Evolutionary conservation across 2,888 invertebrate species (phyloP).

Genomic region (Hydrotaea cyrtoneurina): DNA sequence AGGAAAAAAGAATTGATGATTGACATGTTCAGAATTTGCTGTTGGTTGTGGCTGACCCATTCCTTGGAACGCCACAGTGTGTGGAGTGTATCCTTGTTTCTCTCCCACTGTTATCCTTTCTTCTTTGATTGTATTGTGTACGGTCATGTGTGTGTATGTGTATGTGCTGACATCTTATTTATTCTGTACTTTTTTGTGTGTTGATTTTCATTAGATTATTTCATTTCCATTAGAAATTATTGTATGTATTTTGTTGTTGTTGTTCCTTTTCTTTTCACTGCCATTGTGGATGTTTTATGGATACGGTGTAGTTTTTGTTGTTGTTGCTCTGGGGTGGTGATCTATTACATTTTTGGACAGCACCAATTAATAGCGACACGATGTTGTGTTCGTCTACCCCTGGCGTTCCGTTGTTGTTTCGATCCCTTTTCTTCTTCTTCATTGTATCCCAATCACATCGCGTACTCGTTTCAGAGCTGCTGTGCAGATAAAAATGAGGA

Average conservation of each 20-base stretch:
- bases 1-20: conserved; percentile 73
- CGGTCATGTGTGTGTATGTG: neutral
- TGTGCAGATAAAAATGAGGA: conserved; percentile 15
- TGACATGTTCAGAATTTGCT: conserved; percentile 76
- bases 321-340: conserved; percentile 75
- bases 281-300: neutral
- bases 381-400: conserved; percentile 67
- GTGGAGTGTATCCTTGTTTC: neutral
- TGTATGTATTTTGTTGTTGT: conserved; percentile 20
- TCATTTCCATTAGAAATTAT: conserved; percentile 56
- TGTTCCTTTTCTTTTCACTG: conserved; percentile 7
- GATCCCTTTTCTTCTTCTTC: conserved; percentile 5
- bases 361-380: conserved; percentile 78
- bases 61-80: conserved; percentile 25
- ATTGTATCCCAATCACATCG: conserved; percentile 2
- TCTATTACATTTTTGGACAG: conserved; percentile 78
- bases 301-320: conserved; percentile 55
- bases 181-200: conserved; percentile 29
- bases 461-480: conserved; percentile 26
- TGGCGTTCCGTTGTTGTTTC: conserved; percentile 12
- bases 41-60: conserved; percentile 38
- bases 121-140: neutral
- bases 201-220: conserved; percentile 53
- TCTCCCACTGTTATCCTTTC: neutral
- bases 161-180: conserved; percentile 29